Evolutionary conservation across 2,888 invertebrate species (phyloP), one percentile per base, ranked within the genome.

Genomic region (Cosmia trapezina): DNA sequence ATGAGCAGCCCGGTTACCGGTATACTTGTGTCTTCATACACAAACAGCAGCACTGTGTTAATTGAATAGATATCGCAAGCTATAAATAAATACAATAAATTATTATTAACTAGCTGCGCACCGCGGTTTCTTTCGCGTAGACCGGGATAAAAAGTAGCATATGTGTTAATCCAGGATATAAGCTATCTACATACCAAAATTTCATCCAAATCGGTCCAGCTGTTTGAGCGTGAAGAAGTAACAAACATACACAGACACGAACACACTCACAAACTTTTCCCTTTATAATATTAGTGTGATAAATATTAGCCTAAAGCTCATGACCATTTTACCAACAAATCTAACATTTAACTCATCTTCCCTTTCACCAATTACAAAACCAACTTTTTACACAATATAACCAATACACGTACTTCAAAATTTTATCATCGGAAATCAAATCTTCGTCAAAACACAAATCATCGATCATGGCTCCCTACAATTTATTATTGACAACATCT

Each of bases 321-420:
- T 63, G 62, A 63, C 19, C 53, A 67, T 70, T 66, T 76, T 57
- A 76, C 47, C 28, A 28, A 54, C 47, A 80, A 59, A 59, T 56
- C 28, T 82, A 68, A 56, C 59, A 69, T 71, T 74, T 17, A 61
- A 60, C 56, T 47, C 19, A 78, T 73, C 54, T 12, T 70, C 47
- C 83, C 67, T 65, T 78, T 75, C 75, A 80, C 66, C 59, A 68
- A 53, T 81, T 83, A 49, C 83, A 76, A 83, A 81, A 80, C 22
- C 0, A 62, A 60, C 28, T 72, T 75, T 79, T 75, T 79, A 47
- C 75, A 70, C 72, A 79, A 74, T 67, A 53, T 47, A 60, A 60
- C 37, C 37, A 71, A 62, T 81, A 62, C 54, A 65, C 22, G 67
- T 45, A 74, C 56, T 78, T 71, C 65, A 51, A 70, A 83, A 79